phyloP scores from a whole-genome alignment of 2,888 invertebrate genomes.

The Idaea aversata region DNA sequence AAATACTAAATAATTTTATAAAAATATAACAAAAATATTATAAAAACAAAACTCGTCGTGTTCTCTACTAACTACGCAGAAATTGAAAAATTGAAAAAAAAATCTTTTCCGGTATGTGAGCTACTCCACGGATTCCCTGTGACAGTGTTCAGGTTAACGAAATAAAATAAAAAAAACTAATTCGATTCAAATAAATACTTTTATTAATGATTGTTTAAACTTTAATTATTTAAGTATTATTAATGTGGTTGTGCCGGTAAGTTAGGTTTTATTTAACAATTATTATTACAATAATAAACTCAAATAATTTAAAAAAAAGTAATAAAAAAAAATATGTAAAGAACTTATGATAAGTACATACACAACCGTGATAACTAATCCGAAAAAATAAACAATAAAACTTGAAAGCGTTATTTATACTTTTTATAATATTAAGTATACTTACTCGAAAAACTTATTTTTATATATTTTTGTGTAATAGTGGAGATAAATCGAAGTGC shows the following conservation, averaged over 20 bases:
- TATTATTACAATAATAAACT: constrained; percentile 67
- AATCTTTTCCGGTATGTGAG: constrained; percentile 75
- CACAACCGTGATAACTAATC: constrained; percentile 75
- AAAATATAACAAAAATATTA: constrained; percentile 47
- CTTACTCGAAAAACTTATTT: constrained; percentile 28
- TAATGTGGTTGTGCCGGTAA: constrained; percentile 72
- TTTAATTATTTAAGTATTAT: constrained; percentile 43
- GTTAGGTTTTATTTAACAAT: constrained; percentile 75
- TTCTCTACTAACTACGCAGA: constrained; percentile 65
- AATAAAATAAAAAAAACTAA: constrained; percentile 64
- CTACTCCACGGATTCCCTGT: constrained; percentile 49
- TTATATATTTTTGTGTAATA: constrained; percentile 63
- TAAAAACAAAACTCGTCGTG: constrained; percentile 50
- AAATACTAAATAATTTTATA: constrained; percentile 57
- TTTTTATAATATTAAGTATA: constrained; percentile 34
- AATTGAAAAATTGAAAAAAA: constrained; percentile 33
- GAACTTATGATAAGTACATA: constrained; percentile 80
- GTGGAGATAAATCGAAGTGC: constrained; percentile 64
- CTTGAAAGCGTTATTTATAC: constrained; percentile 46
- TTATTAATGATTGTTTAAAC: constrained; percentile 65
- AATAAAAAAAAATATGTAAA: constrained; percentile 50
- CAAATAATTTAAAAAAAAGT: constrained; percentile 53
- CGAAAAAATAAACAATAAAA: constrained; percentile 49
- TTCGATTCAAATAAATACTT: constrained; percentile 70
- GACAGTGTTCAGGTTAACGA: constrained; percentile 40